phyloP scores from a whole-genome alignment of 2,113 vertebrate species.

The Sebastes schlegelii region DNA sequence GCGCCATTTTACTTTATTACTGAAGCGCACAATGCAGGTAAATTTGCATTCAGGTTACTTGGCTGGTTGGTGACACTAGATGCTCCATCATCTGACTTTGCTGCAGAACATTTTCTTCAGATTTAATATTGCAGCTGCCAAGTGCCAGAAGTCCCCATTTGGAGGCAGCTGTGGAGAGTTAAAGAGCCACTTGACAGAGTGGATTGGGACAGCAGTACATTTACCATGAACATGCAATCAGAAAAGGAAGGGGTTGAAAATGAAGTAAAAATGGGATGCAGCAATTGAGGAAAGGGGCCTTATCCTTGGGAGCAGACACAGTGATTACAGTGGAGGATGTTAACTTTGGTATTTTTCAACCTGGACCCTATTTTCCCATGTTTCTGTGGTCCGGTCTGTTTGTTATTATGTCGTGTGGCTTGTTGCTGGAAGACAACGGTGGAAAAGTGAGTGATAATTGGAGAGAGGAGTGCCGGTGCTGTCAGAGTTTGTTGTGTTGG shows the following conservation, averaged over 20 bases:
- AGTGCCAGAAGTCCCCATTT: background rate
- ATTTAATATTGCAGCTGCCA: slow-evolving; percentile 7
- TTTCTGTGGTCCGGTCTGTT: too few relatives aligned
- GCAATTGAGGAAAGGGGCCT: background rate
- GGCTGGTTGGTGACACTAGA: background rate
- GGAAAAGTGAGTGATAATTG: too few relatives aligned
- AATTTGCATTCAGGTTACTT: background rate
- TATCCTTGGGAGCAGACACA: slow-evolving; percentile 26
- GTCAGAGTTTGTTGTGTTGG: too few relatives aligned
- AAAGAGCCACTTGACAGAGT: slow-evolving; percentile 17
- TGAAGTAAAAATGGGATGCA: slow-evolving; percentile 8
- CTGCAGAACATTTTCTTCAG: background rate
- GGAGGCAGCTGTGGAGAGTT: background rate
- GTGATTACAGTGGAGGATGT: slow-evolving; percentile 21
- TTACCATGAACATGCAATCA: slow-evolving; percentile 21
- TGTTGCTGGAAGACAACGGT: too few relatives aligned
- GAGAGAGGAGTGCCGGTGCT: too few relatives aligned
- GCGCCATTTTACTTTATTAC: background rate
- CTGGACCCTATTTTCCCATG: too few relatives aligned
- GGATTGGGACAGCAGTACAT: slow-evolving; percentile 5
- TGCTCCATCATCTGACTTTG: background rate
- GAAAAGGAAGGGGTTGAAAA: slow-evolving; percentile 13
- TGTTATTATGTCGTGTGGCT: too few relatives aligned
- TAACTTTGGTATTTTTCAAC: too few relatives aligned
- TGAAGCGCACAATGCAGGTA: background rate